phyloP scores from a whole-genome alignment of 1,140 invertebrate species.

The Zaprionus tsacasi region DNA sequence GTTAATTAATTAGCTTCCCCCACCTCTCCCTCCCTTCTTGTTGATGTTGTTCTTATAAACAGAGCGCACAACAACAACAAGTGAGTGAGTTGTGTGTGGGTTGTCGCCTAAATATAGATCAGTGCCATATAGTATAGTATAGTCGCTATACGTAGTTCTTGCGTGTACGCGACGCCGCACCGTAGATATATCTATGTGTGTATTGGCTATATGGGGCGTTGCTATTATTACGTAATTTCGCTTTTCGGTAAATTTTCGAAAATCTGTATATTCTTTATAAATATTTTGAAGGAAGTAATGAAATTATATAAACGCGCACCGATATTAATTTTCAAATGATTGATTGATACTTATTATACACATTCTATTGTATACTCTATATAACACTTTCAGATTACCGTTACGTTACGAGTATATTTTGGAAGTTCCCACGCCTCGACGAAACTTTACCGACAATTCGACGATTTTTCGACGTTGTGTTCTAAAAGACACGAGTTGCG shows the following conservation, averaged over 20 bases:
- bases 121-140: slow-evolving; percentile 47
- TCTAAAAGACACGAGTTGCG: slow-evolving; percentile 83
- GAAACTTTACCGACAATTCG: slow-evolving; percentile 29
- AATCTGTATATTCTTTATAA: slow-evolving; percentile 2
- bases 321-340: neutral
- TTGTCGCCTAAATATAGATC: slow-evolving; percentile 81
- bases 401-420: slow-evolving; percentile 14
- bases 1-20: slow-evolving; percentile 61
- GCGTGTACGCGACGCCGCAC: slow-evolving; percentile 30
- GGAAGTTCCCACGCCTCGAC: slow-evolving; percentile 26
- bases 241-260: slow-evolving; percentile 47
- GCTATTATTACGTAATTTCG: slow-evolving; percentile 73
- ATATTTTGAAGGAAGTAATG: slow-evolving; percentile 27
- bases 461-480: slow-evolving; percentile 33
- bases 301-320: slow-evolving; percentile 43
- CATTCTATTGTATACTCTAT: slow-evolving; percentile 19
- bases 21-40: slow-evolving; percentile 35
- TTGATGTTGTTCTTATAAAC: slow-evolving; percentile 63
- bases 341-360: slow-evolving; percentile 8
- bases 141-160: slow-evolving; percentile 15
- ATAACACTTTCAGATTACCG: slow-evolving; percentile 12
- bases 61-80: slow-evolving; percentile 52
- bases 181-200: slow-evolving; percentile 19
- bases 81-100: slow-evolving; percentile 73
- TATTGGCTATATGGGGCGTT: slow-evolving; percentile 66